These are phyloP conservation scores for Delia radicum DNA, from an alignment of 1,140 invertebrate genomes.

Conservation along the genomic window DNA sequence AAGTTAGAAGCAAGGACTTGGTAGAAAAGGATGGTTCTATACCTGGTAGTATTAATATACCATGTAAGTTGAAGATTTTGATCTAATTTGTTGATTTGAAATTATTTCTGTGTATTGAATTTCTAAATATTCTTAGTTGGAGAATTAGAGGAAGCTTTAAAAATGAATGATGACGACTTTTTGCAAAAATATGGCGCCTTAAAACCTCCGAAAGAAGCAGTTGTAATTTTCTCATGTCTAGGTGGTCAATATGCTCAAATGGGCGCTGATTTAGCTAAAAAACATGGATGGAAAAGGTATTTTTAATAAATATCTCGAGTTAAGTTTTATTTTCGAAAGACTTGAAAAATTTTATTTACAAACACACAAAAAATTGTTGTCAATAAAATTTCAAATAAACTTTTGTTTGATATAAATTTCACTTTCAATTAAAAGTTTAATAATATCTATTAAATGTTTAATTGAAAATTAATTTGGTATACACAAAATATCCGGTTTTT, in stretches of 20 bases:
- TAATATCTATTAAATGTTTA: too few species aligned
- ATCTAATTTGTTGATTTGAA: not conserved
- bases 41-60: slow-evolving; percentile 70
- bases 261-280: slow-evolving; percentile 58
- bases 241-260: slow-evolving; percentile 58
- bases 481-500: too few species aligned
- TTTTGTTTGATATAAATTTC: too few species aligned
- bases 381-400: too few species aligned
- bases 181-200: slow-evolving; percentile 54
- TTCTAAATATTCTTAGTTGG: slow-evolving; percentile 52
- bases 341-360: too few species aligned
- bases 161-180: slow-evolving; percentile 56
- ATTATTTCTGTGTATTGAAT: not conserved
- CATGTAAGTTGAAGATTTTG: slow-evolving; percentile 58
- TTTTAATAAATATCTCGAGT: too few species aligned
- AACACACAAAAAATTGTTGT: too few species aligned
- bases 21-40: slow-evolving; percentile 65
- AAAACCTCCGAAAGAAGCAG: slow-evolving; percentile 56
- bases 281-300: slow-evolving; percentile 59
- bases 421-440: too few species aligned
- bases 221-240: slow-evolving; percentile 60
- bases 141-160: slow-evolving; percentile 53
- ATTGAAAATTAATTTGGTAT: too few species aligned
- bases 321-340: too few species aligned
- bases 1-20: slow-evolving; percentile 67